Conservation (phyloP, 2,797 vertebrate genomes). For the Natrix natrix region DNA sequence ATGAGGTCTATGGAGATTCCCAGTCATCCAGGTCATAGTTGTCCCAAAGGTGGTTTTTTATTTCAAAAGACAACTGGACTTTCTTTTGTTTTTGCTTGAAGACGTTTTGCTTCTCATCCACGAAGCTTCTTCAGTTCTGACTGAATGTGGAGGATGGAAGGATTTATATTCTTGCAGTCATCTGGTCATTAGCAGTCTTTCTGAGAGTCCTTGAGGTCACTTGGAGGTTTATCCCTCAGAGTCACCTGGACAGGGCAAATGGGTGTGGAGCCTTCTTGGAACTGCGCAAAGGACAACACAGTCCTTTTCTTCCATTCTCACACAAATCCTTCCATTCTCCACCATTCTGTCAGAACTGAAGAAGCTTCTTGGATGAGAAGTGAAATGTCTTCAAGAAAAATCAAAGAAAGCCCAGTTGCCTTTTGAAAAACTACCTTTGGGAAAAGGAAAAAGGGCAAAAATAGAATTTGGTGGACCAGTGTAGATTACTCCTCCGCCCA, state of each 20-base stretch:
- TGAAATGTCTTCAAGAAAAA: not conserved
- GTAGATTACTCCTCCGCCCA: not conserved
- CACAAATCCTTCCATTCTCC: not conserved
- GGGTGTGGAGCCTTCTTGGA: not conserved
- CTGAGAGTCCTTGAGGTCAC: not conserved
- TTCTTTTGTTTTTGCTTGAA: not conserved
- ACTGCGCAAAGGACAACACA: not conserved
- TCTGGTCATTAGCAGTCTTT: not conserved
- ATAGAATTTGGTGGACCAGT: not conserved
- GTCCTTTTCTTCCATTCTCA: not conserved
- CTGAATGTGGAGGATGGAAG: not conserved
- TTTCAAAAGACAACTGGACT: not conserved
- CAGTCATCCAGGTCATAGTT: not conserved
- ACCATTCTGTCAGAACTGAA: not conserved
- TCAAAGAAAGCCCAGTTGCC: not conserved
- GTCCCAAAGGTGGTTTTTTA: not conserved
- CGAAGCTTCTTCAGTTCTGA: not conserved
- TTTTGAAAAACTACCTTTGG: not conserved
- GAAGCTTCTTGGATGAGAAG: not conserved
- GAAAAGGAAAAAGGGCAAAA: slow-evolving; percentile 1
- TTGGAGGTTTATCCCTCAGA: not conserved
- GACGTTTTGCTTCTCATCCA: not conserved
- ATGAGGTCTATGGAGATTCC: not conserved
- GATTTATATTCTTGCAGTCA: not conserved
- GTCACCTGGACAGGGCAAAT: not conserved